A percentile compares a stretch with the other conserved stretches of the same genome.
Evolutionary conservation across 1,140 invertebrate species (phyloP).

Genomic region (Brachionus angularis): DNA sequence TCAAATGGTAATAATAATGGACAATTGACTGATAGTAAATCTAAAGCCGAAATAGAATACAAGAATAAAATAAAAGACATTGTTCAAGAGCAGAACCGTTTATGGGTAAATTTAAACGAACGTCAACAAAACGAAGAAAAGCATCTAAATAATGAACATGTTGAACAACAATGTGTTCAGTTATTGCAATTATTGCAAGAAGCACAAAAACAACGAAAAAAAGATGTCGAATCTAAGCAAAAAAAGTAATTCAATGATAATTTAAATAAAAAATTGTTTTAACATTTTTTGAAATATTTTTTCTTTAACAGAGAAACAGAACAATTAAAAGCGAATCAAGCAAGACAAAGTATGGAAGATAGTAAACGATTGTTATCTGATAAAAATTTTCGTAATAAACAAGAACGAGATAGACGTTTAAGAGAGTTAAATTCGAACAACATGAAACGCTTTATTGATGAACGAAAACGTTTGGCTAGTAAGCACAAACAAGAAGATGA

Average conservation of each 20-base stretch:
- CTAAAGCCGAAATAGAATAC: neutral
- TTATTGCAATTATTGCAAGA: conserved; percentile 31
- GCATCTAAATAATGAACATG: conserved; percentile 10
- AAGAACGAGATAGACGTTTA: conserved; percentile 80
- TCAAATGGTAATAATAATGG: conserved; percentile 39
- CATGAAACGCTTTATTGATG: conserved; percentile 97
- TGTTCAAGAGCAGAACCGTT: conserved; percentile 29
- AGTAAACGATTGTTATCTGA: conserved; percentile 89
- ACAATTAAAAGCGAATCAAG: conserved; percentile 85
- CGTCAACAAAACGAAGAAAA: conserved; percentile 38
- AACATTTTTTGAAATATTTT: neutral
- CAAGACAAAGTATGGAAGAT: conserved; percentile 91
- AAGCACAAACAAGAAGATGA: conserved; percentile 90
- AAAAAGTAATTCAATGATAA: conserved; percentile 6
- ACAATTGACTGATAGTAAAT: neutral
- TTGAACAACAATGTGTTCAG: conserved; percentile 29
- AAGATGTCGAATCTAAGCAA: conserved; percentile 18
- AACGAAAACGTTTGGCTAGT: conserved; percentile 77
- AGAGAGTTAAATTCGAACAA: conserved; percentile 97
- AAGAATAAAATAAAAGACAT: conserved; percentile 25
- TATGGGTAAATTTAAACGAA: conserved; percentile 36
- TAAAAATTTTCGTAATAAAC: conserved; percentile 92
- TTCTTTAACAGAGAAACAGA: conserved; percentile 33
- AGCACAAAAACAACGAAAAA: conserved; percentile 40
- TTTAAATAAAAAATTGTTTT: neutral